These are phyloP conservation scores for Drosophila prolongata DNA, from an alignment of 2,888 invertebrate species.

Conservation along the genomic window DNA sequence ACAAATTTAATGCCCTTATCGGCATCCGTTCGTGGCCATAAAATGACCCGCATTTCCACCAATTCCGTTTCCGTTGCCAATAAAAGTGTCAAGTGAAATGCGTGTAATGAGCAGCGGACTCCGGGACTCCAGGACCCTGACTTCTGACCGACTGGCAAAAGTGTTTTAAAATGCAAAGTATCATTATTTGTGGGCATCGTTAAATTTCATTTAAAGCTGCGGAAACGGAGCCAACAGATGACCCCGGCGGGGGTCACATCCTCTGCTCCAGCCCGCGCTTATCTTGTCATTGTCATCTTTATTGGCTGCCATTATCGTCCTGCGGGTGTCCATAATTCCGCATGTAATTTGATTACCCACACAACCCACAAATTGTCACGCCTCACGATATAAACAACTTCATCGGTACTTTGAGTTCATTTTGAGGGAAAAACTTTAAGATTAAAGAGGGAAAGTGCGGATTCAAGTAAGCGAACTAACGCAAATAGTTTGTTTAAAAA, in stretches of 20 bases:
- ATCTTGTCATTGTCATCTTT: constrained; percentile 70
- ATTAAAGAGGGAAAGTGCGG: background rate
- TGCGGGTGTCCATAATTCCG: constrained; percentile 66
- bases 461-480: background rate
- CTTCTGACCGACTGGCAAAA: constrained; percentile 40
- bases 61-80: constrained; percentile 60
- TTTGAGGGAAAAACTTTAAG: constrained; percentile 6
- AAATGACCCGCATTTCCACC: constrained; percentile 75
- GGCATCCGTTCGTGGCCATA: constrained; percentile 71
- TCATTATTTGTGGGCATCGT: constrained; percentile 75
- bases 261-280: constrained; percentile 41
- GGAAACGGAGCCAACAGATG: constrained; percentile 13
- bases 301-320: constrained; percentile 59
- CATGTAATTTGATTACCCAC: constrained; percentile 69
- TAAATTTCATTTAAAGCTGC: constrained; percentile 76
- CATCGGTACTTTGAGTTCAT: constrained; percentile 28
- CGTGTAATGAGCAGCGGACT: constrained; percentile 68
- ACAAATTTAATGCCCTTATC: constrained; percentile 71
- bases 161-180: constrained; percentile 77
- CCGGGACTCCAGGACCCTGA: constrained; percentile 34
- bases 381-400: constrained; percentile 44
- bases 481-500: no score
- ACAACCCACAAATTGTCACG: constrained; percentile 44
- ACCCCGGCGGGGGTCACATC: constrained; percentile 42
- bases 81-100: constrained; percentile 78